Evolutionary conservation across 1,140 invertebrate species (phyloP).

Genomic region (Anoplolepis gracilipes): DNA sequence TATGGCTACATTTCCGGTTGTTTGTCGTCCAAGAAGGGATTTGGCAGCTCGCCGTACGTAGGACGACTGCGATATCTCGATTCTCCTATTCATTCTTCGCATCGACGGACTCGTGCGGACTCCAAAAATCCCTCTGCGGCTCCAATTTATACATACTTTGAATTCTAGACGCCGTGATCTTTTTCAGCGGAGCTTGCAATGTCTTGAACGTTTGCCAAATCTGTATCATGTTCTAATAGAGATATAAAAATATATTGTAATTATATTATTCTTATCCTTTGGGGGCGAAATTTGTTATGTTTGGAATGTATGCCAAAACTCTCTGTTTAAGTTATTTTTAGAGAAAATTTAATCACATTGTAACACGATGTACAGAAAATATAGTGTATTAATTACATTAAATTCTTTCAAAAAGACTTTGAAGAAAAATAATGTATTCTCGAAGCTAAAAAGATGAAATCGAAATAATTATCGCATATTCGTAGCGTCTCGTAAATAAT

Average conservation of each 20-base stretch:
- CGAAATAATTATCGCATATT: conserved; percentile 26
- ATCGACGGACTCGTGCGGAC: conserved; percentile 33
- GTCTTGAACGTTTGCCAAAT: conserved; percentile 39
- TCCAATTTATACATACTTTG: conserved; percentile 16
- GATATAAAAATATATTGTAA: conserved; percentile 1
- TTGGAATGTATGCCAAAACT: background rate
- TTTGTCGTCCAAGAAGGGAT: conserved; percentile 61
- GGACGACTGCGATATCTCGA: conserved; percentile 29
- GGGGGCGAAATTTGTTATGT: background rate
- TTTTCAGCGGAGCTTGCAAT: background rate
- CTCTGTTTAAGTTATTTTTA: background rate
- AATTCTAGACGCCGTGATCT: background rate
- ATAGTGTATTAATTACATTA: no score
- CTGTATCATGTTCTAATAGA: conserved; percentile 8
- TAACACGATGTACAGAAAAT: no score
- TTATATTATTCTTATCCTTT: background rate
- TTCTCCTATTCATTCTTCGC: conserved; percentile 40
- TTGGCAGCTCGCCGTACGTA: conserved; percentile 49
- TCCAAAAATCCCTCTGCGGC: conserved; percentile 35
- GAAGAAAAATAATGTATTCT: background rate
- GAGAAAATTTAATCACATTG: background rate
- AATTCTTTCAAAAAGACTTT: no score
- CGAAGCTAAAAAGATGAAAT: background rate
- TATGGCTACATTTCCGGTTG: conserved; percentile 69
- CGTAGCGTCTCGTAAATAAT: conserved; percentile 52